Evolutionary conservation across 2,888 invertebrate species (phyloP), one percentile per base, ranked within the genome.

Genomic region (Heterodera filipjevi): DNA sequence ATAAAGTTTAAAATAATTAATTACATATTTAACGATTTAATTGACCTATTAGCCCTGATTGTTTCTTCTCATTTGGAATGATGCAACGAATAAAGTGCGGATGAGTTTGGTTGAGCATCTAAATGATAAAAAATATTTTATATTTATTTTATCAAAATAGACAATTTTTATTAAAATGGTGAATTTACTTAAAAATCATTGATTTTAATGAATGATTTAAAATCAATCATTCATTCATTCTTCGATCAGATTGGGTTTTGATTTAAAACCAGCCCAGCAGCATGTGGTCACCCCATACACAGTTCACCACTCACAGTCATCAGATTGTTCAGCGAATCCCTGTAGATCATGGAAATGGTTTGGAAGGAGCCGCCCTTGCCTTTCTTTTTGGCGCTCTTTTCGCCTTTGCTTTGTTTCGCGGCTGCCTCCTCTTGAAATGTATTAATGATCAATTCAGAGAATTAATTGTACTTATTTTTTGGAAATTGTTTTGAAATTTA

Each of bases 51-150:
- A 97, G 92, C 12, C 97, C 82, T 81, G 91, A 90, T 79, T 88
- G 86, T 86, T 92, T 92, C 85, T 90, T 87, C 86, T 92, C 91
- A 87, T 99, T 99, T 92, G 98, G 98, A 92, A 99, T 97, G 93
- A 99, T 98, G 92, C 98, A 99, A 94, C 98, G 96, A 89, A 99
- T 96, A 93, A 99, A 99, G 92, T 98, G 97, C 92, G 98, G 98
- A 90, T 95, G 94, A 78, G 98, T 99, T 81, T 94, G 94, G 91
- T 94, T 94, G 92, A 98, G 91, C 83, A 95, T 97, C 70, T 75
- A 44, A 33, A 64, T 12, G 27, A n/a, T n/a, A 16, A 33, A 53
- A 33, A 22, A 44, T 10, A 73, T 44, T n/a, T n/a, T n/a, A n/a
- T n/a, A n/a, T n/a, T n/a, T n/a, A n/a, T n/a, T n/a, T n/a, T n/a